Conservation (phyloP, 2,797 vertebrate species). For the Anguilla obscura region DNA sequence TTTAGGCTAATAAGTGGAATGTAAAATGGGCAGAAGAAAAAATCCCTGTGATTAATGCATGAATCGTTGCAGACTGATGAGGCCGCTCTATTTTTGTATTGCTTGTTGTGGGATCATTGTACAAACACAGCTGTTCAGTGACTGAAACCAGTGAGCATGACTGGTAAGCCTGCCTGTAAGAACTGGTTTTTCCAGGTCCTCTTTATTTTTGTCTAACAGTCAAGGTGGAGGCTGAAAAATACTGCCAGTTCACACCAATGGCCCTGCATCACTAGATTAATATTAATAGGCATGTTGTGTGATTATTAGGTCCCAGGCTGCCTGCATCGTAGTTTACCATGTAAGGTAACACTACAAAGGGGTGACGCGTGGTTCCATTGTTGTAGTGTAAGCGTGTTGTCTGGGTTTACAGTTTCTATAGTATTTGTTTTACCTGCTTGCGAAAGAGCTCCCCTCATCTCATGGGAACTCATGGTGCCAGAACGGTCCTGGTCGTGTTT, state of each 20-base stretch:
- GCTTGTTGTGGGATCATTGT: background rate
- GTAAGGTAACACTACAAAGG: background rate
- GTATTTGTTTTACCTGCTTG: constrained; percentile 56
- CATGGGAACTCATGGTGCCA: constrained; percentile 65
- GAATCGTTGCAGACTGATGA: background rate
- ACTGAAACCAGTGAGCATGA: background rate
- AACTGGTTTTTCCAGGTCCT: background rate
- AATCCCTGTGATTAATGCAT: background rate
- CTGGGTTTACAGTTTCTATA: background rate
- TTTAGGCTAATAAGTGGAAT: background rate
- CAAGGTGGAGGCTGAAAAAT: background rate
- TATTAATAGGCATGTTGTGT: background rate
- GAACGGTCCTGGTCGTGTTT: constrained; percentile 62
- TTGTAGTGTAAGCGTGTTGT: background rate
- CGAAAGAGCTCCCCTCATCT: constrained; percentile 68
- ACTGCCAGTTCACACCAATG: background rate
- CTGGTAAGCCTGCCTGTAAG: background rate
- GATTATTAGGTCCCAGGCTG: background rate
- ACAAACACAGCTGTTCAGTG: background rate
- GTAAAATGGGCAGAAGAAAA: background rate
- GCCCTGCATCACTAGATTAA: background rate
- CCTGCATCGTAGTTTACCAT: background rate
- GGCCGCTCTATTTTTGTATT: background rate
- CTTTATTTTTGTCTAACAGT: background rate
- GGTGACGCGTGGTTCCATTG: background rate